Evolutionary conservation across 2,113 vertebrate genomes (phyloP).

Genomic region (Elephas maximus): DNA sequence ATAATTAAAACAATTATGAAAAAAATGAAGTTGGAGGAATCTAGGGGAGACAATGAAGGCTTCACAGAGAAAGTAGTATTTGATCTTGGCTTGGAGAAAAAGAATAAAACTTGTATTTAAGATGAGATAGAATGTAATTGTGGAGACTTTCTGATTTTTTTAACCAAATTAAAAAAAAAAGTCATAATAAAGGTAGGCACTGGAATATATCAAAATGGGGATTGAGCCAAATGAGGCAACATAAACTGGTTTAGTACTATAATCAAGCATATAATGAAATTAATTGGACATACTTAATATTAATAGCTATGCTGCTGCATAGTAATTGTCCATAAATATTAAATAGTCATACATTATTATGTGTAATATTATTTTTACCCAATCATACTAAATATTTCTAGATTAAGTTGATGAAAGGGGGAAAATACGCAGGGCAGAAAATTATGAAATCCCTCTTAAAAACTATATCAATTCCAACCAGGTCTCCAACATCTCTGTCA

Average conservation of each 20-base stretch:
- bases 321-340: not conserved
- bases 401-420: not conserved
- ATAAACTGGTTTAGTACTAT: not conserved
- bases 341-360: not conserved
- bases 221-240: not conserved
- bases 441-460: not conserved
- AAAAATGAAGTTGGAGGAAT: too few species aligned
- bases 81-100: not conserved
- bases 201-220: not conserved
- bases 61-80: too few species aligned
- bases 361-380: constrained; percentile 1
- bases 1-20: not conserved
- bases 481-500: not conserved
- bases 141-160: not conserved
- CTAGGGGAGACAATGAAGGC: too few species aligned
- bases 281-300: not conserved
- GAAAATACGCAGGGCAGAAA: not conserved
- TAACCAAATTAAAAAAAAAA: not conserved
- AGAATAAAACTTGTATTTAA: not conserved
- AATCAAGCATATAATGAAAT: constrained; percentile 23
- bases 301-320: not conserved
- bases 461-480: not conserved
- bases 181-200: not conserved
- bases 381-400: not conserved
- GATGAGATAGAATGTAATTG: not conserved